A percentile compares a stretch with the other conserved stretches of the same genome.
These are phyloP conservation scores for Gallinago stenura DNA, from an alignment of 2,797 vertebrate genomes.

Conservation along the genomic window DNA sequence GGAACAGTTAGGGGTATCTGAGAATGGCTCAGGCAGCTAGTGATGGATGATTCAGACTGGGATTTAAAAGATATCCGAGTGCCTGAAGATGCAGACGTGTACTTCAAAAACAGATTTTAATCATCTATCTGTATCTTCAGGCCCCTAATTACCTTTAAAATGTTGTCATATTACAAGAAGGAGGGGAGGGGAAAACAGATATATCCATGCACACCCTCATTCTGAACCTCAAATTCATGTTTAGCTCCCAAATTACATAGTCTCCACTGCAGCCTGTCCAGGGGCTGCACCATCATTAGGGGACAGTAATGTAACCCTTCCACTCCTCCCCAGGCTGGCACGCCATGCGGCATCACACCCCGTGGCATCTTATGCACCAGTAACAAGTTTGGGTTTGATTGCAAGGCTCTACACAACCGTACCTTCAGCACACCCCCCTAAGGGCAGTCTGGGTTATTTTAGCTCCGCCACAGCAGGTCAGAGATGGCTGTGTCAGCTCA, in stretches of 20 bases:
- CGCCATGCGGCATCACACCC: neutral
- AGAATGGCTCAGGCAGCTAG: neutral
- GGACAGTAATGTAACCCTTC: neutral
- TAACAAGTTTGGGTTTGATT: neutral
- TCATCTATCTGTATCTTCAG: neutral
- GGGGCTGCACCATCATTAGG: neutral
- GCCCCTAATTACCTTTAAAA: neutral
- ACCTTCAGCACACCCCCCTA: neutral
- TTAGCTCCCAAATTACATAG: neutral
- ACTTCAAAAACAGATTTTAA: neutral
- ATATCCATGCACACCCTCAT: neutral
- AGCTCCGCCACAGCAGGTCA: accelerated
- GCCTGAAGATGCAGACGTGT: neutral
- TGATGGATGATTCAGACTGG: neutral
- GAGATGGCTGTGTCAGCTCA: neutral
- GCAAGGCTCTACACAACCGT: neutral
- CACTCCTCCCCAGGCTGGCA: neutral
- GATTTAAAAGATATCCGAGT: neutral
- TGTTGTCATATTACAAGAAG: neutral
- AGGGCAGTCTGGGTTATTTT: neutral
- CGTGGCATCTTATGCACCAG: neutral
- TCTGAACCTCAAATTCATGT: neutral
- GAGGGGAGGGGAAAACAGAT: neutral
- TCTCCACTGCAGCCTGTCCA: neutral
- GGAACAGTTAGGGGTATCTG: neutral